Percentiles rank a stretch among this genome's conserved stretches.
Evolutionary conservation across 2,113 vertebrate genomes (phyloP).

Genomic region (Ophthalmolycus amberensis): DNA sequence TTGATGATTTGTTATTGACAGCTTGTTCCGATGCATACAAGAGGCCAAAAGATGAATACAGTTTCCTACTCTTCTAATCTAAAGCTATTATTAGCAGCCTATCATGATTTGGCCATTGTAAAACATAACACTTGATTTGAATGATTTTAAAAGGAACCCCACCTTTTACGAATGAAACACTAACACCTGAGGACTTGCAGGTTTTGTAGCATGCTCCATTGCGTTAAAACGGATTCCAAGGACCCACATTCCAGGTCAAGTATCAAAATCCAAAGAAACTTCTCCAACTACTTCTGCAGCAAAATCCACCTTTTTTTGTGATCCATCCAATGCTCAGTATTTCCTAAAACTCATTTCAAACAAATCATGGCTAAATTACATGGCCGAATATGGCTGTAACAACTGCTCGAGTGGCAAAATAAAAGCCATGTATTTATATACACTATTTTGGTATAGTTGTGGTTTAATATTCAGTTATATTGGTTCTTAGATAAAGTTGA

Average conservation of each 20-base stretch:
- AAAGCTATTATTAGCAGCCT: not conserved
- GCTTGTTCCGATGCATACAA: not conserved
- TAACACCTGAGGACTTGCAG: constrained; percentile 13
- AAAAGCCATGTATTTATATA: not conserved
- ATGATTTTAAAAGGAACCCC: not conserved
- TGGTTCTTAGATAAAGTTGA: not conserved
- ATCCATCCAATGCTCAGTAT: not conserved
- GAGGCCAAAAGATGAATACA: not conserved
- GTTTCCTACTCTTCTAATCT: not conserved
- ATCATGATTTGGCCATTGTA: not conserved
- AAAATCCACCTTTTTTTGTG: not conserved
- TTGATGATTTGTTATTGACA: not conserved
- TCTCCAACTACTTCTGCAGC: constrained; percentile 9
- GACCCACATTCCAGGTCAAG: constrained; percentile 24
- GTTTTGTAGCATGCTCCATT: not conserved
- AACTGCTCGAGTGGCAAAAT: not conserved
- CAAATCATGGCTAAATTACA: not conserved
- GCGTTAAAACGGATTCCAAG: not conserved
- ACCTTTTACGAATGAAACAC: not conserved
- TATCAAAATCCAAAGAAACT: constrained; percentile 14
- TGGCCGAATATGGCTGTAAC: not conserved
- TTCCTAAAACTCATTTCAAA: not conserved
- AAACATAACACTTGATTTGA: not conserved
- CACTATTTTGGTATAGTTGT: not conserved
- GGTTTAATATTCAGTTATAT: not conserved